Evolutionary conservation across 2,113 vertebrate genomes (phyloP), one percentile per base, ranked within the genome.

Genomic region (Halichoerus grypus): DNA sequence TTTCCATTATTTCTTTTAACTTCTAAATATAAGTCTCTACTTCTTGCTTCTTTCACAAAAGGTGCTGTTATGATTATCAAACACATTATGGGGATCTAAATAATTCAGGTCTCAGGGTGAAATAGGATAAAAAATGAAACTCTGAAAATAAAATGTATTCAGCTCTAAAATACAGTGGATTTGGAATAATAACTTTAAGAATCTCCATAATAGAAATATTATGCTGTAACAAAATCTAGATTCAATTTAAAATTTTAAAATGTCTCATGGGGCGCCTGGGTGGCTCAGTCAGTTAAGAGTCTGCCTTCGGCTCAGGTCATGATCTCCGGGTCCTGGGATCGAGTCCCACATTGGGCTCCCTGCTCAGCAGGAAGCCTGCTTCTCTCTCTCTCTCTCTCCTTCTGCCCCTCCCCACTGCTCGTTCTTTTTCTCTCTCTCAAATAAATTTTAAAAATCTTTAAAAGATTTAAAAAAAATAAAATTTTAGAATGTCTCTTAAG

Each of bases 1-100:
- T 93, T 91, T 92, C 91, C 77, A 80, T 94, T 88, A 74, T 87
- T 93, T 87, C 77, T 89, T 92, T 90, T 72, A 85, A 51, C 39
- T 87, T 93, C 74, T 94, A 88, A 97, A 39, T 94, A 71, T 63
- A 95, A 84, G 74, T 84, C 13, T 88, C 28, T 24, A 72, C 49
- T 74, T 96, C 33, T 77, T 83, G 26, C 11, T 88, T 94, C n/a
- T 63, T 88, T 96, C 74, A 86, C 65, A 85, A 42, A 91, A 28
- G 57, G 33, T 81, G 63, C 53, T 65, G 7, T 84, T 94, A 72
- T 85, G 51, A 81, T 81, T 33, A 88, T 59, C 76, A 94, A 65
- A 65, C 59, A 93, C 26, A 67, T 33, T 77, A 55, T 84, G 59
- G 36, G 39, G 83, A 67, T 59, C 61, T 16, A 46, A 14, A 46